phyloP scores from a whole-genome alignment of 2,888 invertebrate species.

The Allacma fusca region DNA sequence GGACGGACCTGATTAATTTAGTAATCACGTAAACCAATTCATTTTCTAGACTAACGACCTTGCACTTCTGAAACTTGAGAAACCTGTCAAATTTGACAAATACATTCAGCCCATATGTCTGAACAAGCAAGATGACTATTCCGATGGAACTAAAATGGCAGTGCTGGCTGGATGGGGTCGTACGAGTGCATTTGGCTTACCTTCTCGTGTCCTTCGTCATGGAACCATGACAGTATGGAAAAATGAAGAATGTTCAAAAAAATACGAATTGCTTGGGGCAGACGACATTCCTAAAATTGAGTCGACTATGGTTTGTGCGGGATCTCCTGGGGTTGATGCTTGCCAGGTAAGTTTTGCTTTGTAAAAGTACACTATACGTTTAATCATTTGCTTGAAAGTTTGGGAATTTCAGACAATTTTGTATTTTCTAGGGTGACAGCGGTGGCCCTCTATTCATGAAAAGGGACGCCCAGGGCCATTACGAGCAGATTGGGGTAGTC shows the following conservation, averaged over 20 bases:
- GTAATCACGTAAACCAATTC: too few relatives aligned
- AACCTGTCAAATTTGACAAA: constrained; percentile 76
- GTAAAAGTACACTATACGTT: not conserved
- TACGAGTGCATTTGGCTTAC: constrained; percentile 43
- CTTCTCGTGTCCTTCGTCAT: constrained; percentile 65
- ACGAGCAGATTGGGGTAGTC: constrained; percentile 40
- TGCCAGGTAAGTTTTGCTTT: constrained; percentile 79
- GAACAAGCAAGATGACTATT: constrained; percentile 70
- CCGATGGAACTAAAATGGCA: constrained; percentile 67
- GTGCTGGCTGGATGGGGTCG: constrained; percentile 92
- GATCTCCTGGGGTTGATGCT: constrained; percentile 82
- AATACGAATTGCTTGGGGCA: constrained; percentile 31
- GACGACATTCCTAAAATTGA: constrained; percentile 45
- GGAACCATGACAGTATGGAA: constrained; percentile 83
- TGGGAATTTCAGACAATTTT: not conserved
- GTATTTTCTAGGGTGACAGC: constrained; percentile 77
- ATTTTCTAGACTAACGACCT: constrained; percentile 79
- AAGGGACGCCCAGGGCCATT: constrained; percentile 29
- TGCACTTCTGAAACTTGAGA: constrained; percentile 79
- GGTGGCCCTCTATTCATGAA: constrained; percentile 89
- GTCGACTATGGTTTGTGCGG: constrained; percentile 79
- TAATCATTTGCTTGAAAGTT: not conserved
- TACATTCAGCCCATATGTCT: constrained; percentile 81
- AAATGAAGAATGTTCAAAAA: constrained; percentile 75
- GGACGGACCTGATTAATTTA: too few relatives aligned